Percentiles rank a stretch among this genome's conserved stretches.
These are phyloP conservation scores for Carassius carassius DNA, from an alignment of 2,113 vertebrate genomes.

Conservation along the genomic window DNA sequence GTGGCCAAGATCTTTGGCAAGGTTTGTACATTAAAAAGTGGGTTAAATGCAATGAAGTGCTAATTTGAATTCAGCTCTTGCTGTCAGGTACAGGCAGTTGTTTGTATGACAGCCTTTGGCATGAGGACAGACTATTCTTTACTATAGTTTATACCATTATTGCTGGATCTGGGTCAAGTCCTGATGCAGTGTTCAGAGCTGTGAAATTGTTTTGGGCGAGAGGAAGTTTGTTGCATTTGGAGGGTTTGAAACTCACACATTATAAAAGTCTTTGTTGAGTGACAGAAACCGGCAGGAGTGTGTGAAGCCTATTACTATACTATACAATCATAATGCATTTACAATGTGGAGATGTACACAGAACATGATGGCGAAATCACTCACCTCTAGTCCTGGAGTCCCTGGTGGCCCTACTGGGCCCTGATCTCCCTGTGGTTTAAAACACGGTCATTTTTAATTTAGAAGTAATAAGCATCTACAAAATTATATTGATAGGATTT, in stretches of 20 bases:
- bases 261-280: background rate
- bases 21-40: background rate
- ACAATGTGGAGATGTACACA: no score
- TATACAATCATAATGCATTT: background rate
- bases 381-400: conserved; percentile 86
- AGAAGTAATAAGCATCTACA: conserved; percentile 3
- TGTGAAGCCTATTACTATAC: background rate
- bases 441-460: background rate
- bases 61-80: background rate
- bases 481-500: background rate
- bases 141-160: background rate
- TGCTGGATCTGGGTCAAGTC: conserved; percentile 21
- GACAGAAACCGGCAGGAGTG: no score
- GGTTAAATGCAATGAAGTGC: background rate
- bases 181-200: background rate
- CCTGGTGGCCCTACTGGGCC: conserved; percentile 86
- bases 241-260: background rate
- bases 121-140: conserved; percentile 1
- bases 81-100: conserved; percentile 10
- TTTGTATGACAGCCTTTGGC: conserved; percentile 15
- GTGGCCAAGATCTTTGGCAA: conserved; percentile 3
- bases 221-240: background rate
- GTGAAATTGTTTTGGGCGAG: background rate
- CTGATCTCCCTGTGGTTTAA: conserved; percentile 83
- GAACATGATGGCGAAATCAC: conserved; percentile 55